phyloP scores from a whole-genome alignment of 1,140 invertebrate species.

The Melitaea cinxia region DNA sequence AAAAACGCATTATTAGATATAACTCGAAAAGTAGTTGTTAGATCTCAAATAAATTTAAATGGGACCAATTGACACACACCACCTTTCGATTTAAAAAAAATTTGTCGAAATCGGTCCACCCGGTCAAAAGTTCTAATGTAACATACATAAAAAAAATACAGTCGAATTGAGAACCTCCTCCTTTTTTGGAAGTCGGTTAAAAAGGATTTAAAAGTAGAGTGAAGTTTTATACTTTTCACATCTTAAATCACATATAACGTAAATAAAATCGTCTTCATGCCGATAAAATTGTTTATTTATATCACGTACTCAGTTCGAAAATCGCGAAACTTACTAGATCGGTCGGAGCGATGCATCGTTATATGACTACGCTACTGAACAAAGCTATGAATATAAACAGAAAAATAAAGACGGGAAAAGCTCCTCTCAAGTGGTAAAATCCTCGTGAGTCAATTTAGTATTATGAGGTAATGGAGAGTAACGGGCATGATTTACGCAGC shows the following conservation, averaged over 20 bases:
- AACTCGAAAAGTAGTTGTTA: too few species aligned
- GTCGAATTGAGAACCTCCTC: too few species aligned
- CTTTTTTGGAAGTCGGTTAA: too few species aligned
- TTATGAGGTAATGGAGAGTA: constrained; percentile 80
- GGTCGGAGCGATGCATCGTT: constrained; percentile 3
- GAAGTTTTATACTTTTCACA: constrained; percentile 10
- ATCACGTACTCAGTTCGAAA: constrained; percentile 15
- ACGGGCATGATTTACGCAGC: constrained; percentile 77
- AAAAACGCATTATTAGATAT: too few species aligned
- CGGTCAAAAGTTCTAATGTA: too few species aligned
- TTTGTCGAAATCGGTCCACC: too few species aligned
- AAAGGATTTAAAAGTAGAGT: constrained; percentile 17
- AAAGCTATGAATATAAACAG: constrained; percentile 39
- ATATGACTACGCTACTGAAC: background rate
- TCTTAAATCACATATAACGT: constrained; percentile 3
- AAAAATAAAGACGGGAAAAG: constrained; percentile 49
- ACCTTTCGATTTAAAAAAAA: too few species aligned
- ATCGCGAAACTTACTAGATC: background rate
- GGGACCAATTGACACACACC: too few species aligned
- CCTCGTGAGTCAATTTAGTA: constrained; percentile 77
- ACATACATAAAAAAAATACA: too few species aligned
- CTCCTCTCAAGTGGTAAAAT: constrained; percentile 52
- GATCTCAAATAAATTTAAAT: too few species aligned
- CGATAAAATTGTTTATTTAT: constrained; percentile 19
- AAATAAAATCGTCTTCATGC: constrained; percentile 8